Evolutionary conservation across 2,888 invertebrate species (phyloP).

Genomic region (Chalcosyrphus nemorum): DNA sequence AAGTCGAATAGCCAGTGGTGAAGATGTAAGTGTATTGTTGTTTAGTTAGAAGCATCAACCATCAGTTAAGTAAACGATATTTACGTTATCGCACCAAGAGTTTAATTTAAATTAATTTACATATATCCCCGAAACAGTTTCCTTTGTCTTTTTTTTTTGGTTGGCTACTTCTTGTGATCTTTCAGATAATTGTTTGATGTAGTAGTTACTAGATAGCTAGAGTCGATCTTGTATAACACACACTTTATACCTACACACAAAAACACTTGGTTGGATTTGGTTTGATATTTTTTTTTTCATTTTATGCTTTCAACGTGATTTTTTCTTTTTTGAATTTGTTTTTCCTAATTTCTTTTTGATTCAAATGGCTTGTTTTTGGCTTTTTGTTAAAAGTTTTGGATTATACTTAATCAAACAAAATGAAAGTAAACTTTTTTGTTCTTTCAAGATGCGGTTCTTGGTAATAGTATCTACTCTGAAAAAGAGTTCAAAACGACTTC

Average conservation of each 20-base stretch:
- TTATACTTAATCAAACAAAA: too few species aligned
- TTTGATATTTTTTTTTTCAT: not conserved
- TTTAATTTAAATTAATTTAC: constrained; percentile 19
- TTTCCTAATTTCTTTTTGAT: not conserved
- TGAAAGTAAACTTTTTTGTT: too few species aligned
- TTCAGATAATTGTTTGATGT: constrained; percentile 17
- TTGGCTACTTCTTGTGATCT: constrained; percentile 8
- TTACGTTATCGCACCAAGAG: constrained; percentile 52
- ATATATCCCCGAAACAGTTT: not conserved
- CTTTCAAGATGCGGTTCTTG: too few species aligned
- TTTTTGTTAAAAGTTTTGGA: not conserved
- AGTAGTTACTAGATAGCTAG: constrained; percentile 18
- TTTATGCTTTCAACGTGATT: not conserved
- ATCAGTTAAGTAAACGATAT: constrained; percentile 39
- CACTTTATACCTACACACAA: not conserved
- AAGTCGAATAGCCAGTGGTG: constrained; percentile 92
- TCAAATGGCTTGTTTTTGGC: not conserved
- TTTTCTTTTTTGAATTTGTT: not conserved
- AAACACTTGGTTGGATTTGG: too few species aligned
- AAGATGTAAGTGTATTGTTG: constrained; percentile 89
- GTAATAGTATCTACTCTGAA: too few species aligned
- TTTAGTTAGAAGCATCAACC: too few species aligned
- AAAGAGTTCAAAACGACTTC: too few species aligned
- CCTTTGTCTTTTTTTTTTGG: constrained; percentile 21
- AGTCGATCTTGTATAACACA: constrained; percentile 8